These are phyloP conservation scores for Gymnosoma rotundatum DNA, from an alignment of 2,888 invertebrate genomes.

Conservation along the genomic window DNA sequence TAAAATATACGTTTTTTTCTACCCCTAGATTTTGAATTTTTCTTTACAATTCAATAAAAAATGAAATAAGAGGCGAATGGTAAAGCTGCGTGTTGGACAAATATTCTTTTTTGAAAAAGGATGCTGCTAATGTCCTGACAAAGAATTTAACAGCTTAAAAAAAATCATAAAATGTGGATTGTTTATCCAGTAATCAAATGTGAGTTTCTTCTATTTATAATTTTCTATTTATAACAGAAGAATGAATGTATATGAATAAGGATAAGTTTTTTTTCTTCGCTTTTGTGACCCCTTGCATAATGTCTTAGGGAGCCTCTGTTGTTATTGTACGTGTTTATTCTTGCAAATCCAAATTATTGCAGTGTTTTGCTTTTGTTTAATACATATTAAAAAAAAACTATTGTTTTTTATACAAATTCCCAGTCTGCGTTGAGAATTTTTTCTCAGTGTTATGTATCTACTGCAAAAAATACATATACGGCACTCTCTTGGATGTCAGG, in stretches of 20 bases:
- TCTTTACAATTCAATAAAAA: constrained; percentile 70
- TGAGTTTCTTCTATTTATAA: constrained; percentile 45
- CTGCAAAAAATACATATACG: constrained; percentile 58
- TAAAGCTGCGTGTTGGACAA: constrained; percentile 71
- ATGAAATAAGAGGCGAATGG: constrained; percentile 61
- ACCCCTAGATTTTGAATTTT: constrained; percentile 72
- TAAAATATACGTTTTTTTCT: constrained; percentile 46
- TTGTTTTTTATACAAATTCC: constrained; percentile 46
- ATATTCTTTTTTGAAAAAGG: constrained; percentile 75
- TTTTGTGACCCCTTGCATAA: constrained; percentile 68
- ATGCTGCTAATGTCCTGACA: constrained; percentile 79
- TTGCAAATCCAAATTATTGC: constrained; percentile 72
- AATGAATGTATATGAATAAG: not conserved
- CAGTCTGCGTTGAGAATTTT: constrained; percentile 43
- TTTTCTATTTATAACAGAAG: constrained; percentile 38
- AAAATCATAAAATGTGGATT: constrained; percentile 18
- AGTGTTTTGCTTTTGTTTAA: constrained; percentile 64
- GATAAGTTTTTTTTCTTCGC: constrained; percentile 18
- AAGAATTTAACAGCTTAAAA: constrained; percentile 55
- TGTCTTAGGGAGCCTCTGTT: constrained; percentile 63
- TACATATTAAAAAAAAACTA: constrained; percentile 42
- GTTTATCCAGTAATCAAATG: constrained; percentile 51
- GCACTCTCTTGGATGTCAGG: constrained; percentile 38
- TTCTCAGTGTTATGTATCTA: constrained; percentile 38
- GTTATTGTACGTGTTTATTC: constrained; percentile 70